These are phyloP conservation scores for Micrasema minimum DNA, from an alignment of 1,140 invertebrate genomes.

Conservation along the genomic window DNA sequence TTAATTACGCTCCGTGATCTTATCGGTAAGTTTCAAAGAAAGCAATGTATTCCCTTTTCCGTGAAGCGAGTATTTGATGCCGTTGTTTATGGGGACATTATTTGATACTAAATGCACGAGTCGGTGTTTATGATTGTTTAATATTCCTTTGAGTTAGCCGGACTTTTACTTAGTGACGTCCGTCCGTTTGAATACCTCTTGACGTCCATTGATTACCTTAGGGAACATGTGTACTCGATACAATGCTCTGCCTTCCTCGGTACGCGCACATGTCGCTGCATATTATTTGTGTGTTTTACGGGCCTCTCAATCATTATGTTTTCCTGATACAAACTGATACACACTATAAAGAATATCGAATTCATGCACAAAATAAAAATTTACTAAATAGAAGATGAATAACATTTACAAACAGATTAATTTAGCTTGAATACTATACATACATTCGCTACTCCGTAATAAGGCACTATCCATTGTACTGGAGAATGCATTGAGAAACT, in stretches of 20 bases:
- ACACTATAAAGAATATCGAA: no score
- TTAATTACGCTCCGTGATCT: constrained; percentile 28
- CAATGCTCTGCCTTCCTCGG: constrained; percentile 15
- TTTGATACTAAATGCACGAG: constrained; percentile 31
- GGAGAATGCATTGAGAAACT: no score
- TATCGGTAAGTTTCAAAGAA: constrained; percentile 28
- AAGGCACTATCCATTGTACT: no score
- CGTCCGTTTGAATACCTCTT: constrained; percentile 18
- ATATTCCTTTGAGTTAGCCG: constrained; percentile 38
- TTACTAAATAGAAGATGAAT: no score
- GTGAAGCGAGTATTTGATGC: background rate
- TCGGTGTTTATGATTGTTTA: constrained; percentile 30
- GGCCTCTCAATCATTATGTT: no score
- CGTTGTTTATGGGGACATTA: constrained; percentile 30
- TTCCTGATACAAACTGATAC: no score
- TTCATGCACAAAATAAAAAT: no score
- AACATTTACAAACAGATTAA: no score
- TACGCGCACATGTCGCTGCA: constrained; percentile 27
- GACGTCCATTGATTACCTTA: constrained; percentile 6
- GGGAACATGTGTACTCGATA: background rate
- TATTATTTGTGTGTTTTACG: constrained; percentile 20
- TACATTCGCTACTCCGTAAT: no score
- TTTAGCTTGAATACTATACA: no score
- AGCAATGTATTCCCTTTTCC: constrained; percentile 22
- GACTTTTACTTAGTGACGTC: constrained; percentile 22